Evolutionary conservation across 2,797 vertebrate genomes (phyloP), one percentile per base, ranked within the genome.

Genomic region (Emys orbicularis): DNA sequence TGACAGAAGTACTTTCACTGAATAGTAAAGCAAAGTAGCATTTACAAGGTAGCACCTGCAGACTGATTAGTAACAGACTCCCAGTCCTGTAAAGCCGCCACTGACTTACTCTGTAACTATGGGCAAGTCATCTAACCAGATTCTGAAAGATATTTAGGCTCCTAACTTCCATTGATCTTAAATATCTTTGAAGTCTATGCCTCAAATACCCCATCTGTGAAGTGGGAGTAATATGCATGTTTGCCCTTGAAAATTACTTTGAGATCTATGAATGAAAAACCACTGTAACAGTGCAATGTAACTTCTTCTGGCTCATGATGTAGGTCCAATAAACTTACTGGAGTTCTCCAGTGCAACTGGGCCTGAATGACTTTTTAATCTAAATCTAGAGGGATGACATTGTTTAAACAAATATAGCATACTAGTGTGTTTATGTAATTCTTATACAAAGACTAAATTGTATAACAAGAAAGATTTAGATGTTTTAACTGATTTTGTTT

Each of bases 191-290:
- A 68, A 68, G 65, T 18, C 44, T 79, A 25, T 52, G 47, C 18
- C 12, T 84, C 82, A n/a, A 49, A 27, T n/a, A 76, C 11, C 3
- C 41, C 23, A 44, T 37, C 68, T 82, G 23, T 44, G 72, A 90
- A 86, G 21, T 16, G 21, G 31, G 79, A 79, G 31, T 41, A 53
- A 10, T 79, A 85, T 88, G 83, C 25, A 44, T 6, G 1, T 44
- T 92, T n/a, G n/a, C 18, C 3, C 77, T 79, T 50, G 9, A 1
- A 76, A 87, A 12, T 89, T 49, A 54, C 18, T 91, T 65, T 86
- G 49, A 93, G 57, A 52, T 31, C 12, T 90, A 8, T 18, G 7
- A 61, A 5, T 25, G 21, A 95, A n/a, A 90, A 87, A 76, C 53
- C 1, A 3, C 13, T 37, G 8, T 6, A n/a, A 59, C 81, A 86